A percentile compares a stretch with the other conserved stretches of the same genome.
These are phyloP conservation scores for Epirrita christyi DNA, from an alignment of 2,888 invertebrate genomes.

Conservation along the genomic window DNA sequence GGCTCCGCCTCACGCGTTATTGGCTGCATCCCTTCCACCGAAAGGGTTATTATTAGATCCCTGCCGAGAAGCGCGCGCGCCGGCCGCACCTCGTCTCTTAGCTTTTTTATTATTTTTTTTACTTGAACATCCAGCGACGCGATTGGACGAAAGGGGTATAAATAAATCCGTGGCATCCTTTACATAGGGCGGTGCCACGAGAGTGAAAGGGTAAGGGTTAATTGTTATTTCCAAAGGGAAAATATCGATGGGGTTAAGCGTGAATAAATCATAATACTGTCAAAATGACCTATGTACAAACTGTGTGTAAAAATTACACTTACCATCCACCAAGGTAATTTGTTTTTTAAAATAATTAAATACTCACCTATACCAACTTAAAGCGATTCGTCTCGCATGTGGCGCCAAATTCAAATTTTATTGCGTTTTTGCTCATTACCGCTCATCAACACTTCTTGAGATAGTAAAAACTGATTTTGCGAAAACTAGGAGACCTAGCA, in stretches of 20 bases:
- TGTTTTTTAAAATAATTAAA: no score
- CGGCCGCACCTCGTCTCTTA: slow-evolving; percentile 69
- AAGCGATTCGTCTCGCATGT: no score
- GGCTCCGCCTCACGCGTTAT: slow-evolving; percentile 74
- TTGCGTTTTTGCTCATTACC: no score
- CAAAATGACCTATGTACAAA: slow-evolving; percentile 20
- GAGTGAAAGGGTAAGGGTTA: slow-evolving; percentile 71
- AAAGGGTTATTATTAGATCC: slow-evolving; percentile 82
- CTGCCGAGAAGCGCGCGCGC: slow-evolving; percentile 65
- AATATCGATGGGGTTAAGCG: slow-evolving; percentile 58
- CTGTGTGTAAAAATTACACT: not conserved
- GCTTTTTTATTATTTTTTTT: slow-evolving; percentile 79
- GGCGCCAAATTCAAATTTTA: no score
- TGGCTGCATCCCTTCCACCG: slow-evolving; percentile 75
- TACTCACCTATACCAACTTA: no score
- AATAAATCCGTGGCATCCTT: slow-evolving; percentile 64
- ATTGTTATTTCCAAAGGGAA: slow-evolving; percentile 57
- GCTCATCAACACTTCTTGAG: no score
- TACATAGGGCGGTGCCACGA: slow-evolving; percentile 61
- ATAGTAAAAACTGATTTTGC: no score
- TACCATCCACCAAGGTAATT: no score
- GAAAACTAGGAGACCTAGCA: no score
- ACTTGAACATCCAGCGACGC: slow-evolving; percentile 45
- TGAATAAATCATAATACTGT: slow-evolving; percentile 46
- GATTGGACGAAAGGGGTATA: slow-evolving; percentile 77